phyloP scores from a whole-genome alignment of 2,113 vertebrate genomes.

The Oriolus oriolus region DNA sequence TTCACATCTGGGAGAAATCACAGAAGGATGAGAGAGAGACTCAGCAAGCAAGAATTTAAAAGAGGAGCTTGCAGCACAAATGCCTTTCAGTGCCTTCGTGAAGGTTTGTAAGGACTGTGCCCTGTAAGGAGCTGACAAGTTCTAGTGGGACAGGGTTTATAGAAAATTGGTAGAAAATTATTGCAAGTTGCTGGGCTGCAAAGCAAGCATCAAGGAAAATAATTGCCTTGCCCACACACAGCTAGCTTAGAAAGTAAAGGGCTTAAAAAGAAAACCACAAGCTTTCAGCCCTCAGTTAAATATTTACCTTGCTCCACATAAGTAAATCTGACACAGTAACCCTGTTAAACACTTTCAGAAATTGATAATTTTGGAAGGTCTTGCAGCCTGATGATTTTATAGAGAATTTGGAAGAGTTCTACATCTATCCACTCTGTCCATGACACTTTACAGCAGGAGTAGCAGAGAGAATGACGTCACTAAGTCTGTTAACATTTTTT shows the following conservation, averaged over 20 bases:
- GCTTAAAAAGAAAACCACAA: not conserved
- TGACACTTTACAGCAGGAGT: not conserved
- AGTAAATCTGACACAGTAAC: not conserved
- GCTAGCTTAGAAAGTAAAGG: not conserved
- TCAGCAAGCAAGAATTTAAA: not conserved
- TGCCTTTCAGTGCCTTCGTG: not conserved
- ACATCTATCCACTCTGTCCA: not conserved
- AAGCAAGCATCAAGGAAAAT: not conserved
- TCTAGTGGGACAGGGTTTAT: not conserved
- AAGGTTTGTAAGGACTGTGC: not conserved
- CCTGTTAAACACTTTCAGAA: not conserved
- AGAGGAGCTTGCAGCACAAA: not conserved
- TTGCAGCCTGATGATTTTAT: not conserved
- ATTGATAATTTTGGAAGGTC: fast-evolving
- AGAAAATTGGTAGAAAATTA: not conserved
- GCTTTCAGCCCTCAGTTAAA: not conserved
- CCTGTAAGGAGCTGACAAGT: not conserved
- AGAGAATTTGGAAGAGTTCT: not conserved
- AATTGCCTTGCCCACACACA: not conserved
- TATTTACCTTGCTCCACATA: not conserved
- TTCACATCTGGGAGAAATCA: not conserved
- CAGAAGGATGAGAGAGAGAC: not conserved
- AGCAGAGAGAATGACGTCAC: not conserved
- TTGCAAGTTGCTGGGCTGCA: not conserved
- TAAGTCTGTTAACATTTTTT: not conserved